A percentile compares a stretch with the other conserved stretches of the same genome.
These are phyloP conservation scores for Phoxinus phoxinus DNA, from an alignment of 2,113 vertebrate species.

Conservation along the genomic window DNA sequence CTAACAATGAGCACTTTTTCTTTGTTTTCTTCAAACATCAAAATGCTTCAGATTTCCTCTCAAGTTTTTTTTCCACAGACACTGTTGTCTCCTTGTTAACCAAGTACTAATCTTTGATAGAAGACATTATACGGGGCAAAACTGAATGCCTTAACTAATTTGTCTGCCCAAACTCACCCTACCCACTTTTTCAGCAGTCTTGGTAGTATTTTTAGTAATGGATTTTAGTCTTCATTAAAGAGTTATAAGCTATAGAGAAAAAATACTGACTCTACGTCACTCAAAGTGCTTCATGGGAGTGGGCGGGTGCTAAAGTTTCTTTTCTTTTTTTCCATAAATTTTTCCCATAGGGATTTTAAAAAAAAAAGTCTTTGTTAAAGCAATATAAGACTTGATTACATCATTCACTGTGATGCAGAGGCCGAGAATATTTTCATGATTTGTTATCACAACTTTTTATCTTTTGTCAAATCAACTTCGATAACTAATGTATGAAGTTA, in stretches of 20 bases:
- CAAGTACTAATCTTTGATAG: not conserved
- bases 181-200: no score
- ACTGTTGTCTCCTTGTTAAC: not conserved
- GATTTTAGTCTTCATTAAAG: not conserved
- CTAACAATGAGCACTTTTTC: not conserved
- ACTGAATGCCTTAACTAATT: not conserved
- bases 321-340: not conserved
- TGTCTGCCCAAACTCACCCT: not conserved
- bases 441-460: no score
- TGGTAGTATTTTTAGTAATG: not conserved
- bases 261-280: no score
- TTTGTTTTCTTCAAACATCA: not conserved
- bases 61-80: not conserved
- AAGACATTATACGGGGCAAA: not conserved
- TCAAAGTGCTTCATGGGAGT: no score
- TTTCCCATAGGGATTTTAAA: not conserved
- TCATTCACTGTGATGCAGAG: not conserved
- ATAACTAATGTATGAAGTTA: no score
- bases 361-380: not conserved
- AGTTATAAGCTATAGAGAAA: no score
- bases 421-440: no score
- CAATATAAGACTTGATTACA: not conserved
- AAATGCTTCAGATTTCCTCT: constrained; percentile 15
- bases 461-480: no score
- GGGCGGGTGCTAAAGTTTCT: no score